Conservation (phyloP, 2,797 vertebrate genomes). For the Sebastes iracundus region DNA sequence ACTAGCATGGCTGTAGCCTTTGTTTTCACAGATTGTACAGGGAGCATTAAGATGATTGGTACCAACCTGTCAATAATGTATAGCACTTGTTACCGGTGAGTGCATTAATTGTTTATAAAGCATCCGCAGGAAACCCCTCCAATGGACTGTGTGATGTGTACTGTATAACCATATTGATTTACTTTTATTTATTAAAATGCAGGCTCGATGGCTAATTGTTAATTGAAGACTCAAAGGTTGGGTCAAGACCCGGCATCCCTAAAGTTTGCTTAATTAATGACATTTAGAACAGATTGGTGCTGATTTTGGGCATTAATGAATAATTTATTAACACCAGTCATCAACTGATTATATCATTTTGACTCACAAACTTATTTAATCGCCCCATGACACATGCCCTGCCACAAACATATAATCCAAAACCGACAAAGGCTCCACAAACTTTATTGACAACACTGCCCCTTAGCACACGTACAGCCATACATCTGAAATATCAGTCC, state of each 20-base stretch:
- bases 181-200: neutral
- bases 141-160: neutral
- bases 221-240: neutral
- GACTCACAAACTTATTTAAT: neutral
- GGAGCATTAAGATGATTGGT: neutral
- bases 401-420: constrained; percentile 1
- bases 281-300: neutral
- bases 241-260: neutral
- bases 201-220: neutral
- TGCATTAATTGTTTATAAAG: neutral
- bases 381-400: neutral
- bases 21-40: neutral
- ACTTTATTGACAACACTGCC: constrained; percentile 5
- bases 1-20: neutral
- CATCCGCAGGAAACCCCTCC: neutral
- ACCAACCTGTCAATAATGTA: neutral
- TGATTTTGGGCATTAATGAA: neutral
- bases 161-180: neutral
- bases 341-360: neutral
- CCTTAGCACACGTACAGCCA: neutral
- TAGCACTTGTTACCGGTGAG: neutral
- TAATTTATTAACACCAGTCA: neutral
- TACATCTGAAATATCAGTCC: constrained; percentile 27
- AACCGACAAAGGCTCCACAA: constrained; percentile 5
- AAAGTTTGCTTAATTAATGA: neutral